A percentile compares a stretch with the other conserved stretches of the same genome.
These are phyloP conservation scores for Laspeyria flexula DNA, from an alignment of 2,888 invertebrate species.

Conservation along the genomic window DNA sequence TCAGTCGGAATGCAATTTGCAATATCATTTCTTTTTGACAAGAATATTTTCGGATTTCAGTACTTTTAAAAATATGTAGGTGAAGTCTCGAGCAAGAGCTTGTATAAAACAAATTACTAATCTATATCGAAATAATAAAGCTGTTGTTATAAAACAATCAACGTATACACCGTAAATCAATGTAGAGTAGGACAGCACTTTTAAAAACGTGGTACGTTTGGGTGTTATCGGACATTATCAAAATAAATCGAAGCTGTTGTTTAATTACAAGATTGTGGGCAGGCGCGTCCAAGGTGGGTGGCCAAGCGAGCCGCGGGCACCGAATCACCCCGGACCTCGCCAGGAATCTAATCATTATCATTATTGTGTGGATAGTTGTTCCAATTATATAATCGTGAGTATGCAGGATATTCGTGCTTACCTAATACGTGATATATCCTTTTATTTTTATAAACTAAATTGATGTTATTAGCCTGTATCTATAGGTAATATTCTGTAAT, in stretches of 20 bases:
- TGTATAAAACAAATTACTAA: background rate
- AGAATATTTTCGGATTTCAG: too few species aligned
- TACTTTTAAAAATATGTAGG: too few species aligned
- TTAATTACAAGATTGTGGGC: constrained; percentile 68
- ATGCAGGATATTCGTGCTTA: constrained; percentile 47
- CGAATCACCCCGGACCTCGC: constrained; percentile 53
- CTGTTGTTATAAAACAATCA: constrained; percentile 20
- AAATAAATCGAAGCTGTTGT: constrained; percentile 64
- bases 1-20: too few species aligned
- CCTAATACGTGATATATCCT: constrained; percentile 25
- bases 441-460: constrained; percentile 10
- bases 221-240: constrained; percentile 62
- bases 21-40: too few species aligned
- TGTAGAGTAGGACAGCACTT: constrained; percentile 49
- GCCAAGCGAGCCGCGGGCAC: constrained; percentile 48
- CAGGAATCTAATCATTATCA: constrained; percentile 66
- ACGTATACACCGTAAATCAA: constrained; percentile 43
- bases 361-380: constrained; percentile 59
- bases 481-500: background rate
- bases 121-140: background rate
- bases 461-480: constrained; percentile 10
- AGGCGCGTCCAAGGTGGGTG: constrained; percentile 66
- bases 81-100: too few species aligned
- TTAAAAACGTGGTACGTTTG: constrained; percentile 50
- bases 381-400: constrained; percentile 58